Conservation (phyloP, 2,888 invertebrate species). For the Ennomos quercinarius region DNA sequence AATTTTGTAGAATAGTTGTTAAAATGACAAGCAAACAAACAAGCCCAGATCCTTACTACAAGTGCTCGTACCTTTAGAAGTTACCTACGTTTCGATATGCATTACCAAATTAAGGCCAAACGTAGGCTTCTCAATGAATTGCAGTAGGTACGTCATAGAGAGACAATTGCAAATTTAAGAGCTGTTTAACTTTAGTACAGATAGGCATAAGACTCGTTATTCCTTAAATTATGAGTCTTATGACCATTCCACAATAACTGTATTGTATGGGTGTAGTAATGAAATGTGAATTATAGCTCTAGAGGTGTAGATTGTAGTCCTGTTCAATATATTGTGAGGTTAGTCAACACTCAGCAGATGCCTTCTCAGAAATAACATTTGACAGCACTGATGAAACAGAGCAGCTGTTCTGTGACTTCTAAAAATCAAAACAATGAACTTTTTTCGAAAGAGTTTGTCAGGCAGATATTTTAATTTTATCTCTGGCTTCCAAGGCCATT, state of each 20-base stretch:
- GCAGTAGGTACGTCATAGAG: too few relatives aligned
- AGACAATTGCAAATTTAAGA: too few relatives aligned
- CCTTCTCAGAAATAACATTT: neutral
- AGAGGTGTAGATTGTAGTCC: too few relatives aligned
- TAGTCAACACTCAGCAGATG: neutral
- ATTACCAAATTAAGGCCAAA: conserved; percentile 45
- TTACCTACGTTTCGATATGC: conserved; percentile 36
- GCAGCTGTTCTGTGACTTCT: conserved; percentile 1
- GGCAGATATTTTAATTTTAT: neutral
- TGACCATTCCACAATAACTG: too few relatives aligned
- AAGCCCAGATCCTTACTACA: conserved; percentile 13
- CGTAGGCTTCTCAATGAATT: conserved; percentile 40
- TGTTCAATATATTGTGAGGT: conserved; percentile 1
- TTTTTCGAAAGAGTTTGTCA: neutral
- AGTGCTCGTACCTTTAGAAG: conserved; percentile 28
- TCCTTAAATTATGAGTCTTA: too few relatives aligned
- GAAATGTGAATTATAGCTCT: too few relatives aligned
- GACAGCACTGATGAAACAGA: conserved; percentile 8
- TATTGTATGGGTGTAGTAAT: too few relatives aligned
- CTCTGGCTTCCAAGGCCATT: too few relatives aligned
- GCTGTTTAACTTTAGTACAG: too few relatives aligned
- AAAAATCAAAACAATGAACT: neutral
- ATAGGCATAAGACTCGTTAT: too few relatives aligned
- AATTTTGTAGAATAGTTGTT: conserved; percentile 76
- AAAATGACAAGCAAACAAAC: conserved; percentile 84